Conservation (phyloP, 2,888 invertebrate genomes). For the Pseudococcus longispinus region DNA sequence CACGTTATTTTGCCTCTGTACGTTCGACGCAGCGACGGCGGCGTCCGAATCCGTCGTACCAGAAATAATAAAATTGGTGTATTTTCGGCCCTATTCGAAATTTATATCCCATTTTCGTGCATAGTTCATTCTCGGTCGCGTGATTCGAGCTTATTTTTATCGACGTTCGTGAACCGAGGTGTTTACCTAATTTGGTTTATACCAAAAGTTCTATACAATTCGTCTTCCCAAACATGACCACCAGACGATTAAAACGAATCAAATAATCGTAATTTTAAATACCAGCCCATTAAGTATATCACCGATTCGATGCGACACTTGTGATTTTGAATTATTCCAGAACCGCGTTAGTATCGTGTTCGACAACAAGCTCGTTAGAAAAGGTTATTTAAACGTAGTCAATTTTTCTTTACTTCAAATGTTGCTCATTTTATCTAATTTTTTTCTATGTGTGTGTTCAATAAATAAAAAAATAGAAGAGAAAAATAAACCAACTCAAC, state of each 20-base stretch:
- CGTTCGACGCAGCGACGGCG: background rate
- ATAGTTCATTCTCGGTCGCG: slow-evolving; percentile 3
- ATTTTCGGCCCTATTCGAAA: background rate
- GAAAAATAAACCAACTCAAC: background rate
- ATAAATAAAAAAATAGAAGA: background rate
- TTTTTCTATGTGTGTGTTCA: background rate
- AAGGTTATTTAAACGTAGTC: background rate
- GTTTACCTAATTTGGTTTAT: slow-evolving; percentile 32
- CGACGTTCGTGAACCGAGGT: background rate
- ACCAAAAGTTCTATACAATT: background rate
- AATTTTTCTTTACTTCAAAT: background rate
- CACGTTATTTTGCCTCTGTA: background rate
- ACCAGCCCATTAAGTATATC: background rate
- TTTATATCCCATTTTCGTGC: slow-evolving; percentile 17
- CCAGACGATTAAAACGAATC: background rate
- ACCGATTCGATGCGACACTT: background rate
- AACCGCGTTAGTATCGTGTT: background rate
- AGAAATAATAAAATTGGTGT: slow-evolving; percentile 25
- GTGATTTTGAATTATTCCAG: background rate
- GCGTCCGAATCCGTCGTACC: background rate
- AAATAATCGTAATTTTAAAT: slow-evolving; percentile 8
- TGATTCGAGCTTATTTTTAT: slow-evolving; percentile 42
- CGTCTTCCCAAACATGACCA: background rate
- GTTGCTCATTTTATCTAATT: background rate
- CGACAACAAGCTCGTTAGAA: background rate